These are phyloP conservation scores for Cyclophora punctaria DNA, from an alignment of 2,888 invertebrate species.

Conservation along the genomic window DNA sequence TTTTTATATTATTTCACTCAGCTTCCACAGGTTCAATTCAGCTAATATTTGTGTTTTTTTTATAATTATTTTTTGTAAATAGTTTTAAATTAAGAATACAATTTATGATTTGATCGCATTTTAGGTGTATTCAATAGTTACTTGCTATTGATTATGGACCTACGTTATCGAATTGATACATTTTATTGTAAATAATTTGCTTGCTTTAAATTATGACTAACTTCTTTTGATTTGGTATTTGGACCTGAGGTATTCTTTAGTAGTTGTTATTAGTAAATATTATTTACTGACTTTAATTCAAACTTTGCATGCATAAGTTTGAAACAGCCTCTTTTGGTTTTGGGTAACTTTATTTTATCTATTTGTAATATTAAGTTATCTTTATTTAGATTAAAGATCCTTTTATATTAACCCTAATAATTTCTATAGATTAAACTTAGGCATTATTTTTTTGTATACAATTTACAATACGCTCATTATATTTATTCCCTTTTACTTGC, in stretches of 20 bases:
- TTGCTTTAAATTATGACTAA: background rate
- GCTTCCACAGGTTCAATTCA: constrained; percentile 12
- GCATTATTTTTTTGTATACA: background rate
- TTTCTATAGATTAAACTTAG: constrained; percentile 2
- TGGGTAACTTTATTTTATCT: constrained; percentile 21
- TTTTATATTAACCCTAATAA: background rate
- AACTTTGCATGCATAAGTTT: constrained; percentile 61
- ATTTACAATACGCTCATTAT: too few species aligned
- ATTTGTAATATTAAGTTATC: constrained; percentile 13
- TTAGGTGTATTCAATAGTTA: too few species aligned
- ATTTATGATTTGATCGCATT: too few species aligned
- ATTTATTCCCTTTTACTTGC: too few species aligned
- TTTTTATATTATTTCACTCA: constrained; percentile 9
- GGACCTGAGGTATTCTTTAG: too few species aligned
- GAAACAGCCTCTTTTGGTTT: constrained; percentile 76
- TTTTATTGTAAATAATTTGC: background rate
- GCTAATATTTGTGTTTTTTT: constrained; percentile 6
- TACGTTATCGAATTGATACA: background rate
- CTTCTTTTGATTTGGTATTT: background rate
- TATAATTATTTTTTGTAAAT: constrained; percentile 6
- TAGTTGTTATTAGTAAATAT: background rate
- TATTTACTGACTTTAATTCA: constrained; percentile 17
- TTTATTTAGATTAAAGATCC: too few species aligned
- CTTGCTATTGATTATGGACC: too few species aligned
- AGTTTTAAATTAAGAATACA: background rate